Evolutionary conservation across 2,113 vertebrate genomes (phyloP).

Genomic region (Tychaedon coryphoeus): DNA sequence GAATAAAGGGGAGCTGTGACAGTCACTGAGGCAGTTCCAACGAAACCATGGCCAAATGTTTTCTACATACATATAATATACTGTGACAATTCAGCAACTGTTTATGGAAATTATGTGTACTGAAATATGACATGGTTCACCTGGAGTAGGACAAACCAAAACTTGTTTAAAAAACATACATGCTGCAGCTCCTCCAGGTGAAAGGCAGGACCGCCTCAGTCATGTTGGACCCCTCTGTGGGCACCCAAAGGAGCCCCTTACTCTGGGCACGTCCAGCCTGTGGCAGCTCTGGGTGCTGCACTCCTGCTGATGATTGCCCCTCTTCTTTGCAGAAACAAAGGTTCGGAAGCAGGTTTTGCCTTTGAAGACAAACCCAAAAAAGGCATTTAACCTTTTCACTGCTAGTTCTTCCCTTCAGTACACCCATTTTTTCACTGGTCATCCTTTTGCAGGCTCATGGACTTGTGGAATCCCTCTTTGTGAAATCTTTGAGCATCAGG

Average conservation of each 20-base stretch:
- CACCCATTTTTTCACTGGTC: accelerated
- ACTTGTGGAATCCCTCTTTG: neutral
- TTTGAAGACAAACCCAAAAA: neutral
- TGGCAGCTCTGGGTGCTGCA: neutral
- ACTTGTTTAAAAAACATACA: neutral
- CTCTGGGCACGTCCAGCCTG: neutral
- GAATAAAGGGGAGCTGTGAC: neutral
- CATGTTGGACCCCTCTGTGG: too few relatives aligned
- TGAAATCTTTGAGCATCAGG: neutral
- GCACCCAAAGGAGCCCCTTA: neutral
- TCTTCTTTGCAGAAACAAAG: neutral
- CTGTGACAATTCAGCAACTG: neutral
- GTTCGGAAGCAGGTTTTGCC: neutral
- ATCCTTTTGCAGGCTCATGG: neutral
- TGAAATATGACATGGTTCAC: neutral
- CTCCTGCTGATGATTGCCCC: neutral
- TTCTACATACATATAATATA: neutral
- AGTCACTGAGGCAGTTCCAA: neutral
- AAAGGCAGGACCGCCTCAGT: neutral
- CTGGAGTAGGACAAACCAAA: neutral
- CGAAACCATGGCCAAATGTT: neutral
- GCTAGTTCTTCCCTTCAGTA: neutral
- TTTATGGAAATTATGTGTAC: neutral
- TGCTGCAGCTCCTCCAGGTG: too few relatives aligned
- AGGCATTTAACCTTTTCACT: neutral